Base-by-base conservation (phyloP, 2,888 invertebrate genomes). In the Pristionchus maxplancki region DNA sequence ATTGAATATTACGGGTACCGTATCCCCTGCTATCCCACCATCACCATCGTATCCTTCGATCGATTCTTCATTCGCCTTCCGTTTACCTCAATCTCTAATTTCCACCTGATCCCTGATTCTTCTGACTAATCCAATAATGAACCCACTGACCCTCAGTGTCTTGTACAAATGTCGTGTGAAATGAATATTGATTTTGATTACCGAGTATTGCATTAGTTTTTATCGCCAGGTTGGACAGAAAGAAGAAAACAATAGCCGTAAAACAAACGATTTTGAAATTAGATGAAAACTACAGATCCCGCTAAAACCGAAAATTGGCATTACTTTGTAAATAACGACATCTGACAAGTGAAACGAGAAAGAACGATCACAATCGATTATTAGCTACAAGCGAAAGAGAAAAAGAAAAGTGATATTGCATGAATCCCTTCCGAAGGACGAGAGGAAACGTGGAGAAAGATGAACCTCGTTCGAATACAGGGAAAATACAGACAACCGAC, bases 391-490 rank as follows among this genome's bases (percentile, higher is more conserved):
- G 78, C 78, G 44, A 48, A 48, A 78, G 78, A 78, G 74, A 40
- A 74, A 31, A 24, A n/a, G n/a, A 13, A 24, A 40, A 9, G 9
- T 78, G 78, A 78, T 78, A 78, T 78, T 78, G 78, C 78, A 40
- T 34, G 44, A 13, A 48, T 78, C 78, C 78, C 44, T 20, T 44
- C n/a, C 40, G 11, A 48, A 31, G 44, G 44, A 78, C 11, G 28
- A 48, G 37, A 67, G 28, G 28, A 31, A 74, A 40, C 37, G 40
- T 40, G 40, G 40, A 74, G n/a, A 78, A 44, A 78, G 13, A 34
- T 67, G 67, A 78, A 78, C 78, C 78, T 78, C 78, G 78, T 78
- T 40, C 78, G 78, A n/a, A 78, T 78, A 37, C 64, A 58, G 78
- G 6, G 44, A 48, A 78, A 78, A 78, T 28, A 78, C 78, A 71